These are phyloP conservation scores for Ramphastos sulfuratus DNA, from an alignment of 2,113 vertebrate species.

Conservation along the genomic window DNA sequence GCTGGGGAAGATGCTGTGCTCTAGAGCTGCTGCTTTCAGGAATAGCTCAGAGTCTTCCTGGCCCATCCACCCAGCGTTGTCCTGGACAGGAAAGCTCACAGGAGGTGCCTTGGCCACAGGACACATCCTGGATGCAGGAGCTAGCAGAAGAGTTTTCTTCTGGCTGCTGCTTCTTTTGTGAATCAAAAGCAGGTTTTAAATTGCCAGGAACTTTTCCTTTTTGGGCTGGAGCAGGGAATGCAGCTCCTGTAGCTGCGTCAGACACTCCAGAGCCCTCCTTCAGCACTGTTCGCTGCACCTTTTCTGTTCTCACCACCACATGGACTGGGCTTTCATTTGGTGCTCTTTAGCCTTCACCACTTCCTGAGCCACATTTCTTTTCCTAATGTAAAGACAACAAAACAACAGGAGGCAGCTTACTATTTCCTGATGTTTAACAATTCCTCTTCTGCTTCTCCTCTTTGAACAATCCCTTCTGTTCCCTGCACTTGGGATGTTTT, in stretches of 20 bases:
- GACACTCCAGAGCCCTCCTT: neutral
- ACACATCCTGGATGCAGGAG: neutral
- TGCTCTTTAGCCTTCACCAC: neutral
- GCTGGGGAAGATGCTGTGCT: neutral
- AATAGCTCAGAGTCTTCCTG: neutral
- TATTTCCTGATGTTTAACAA: neutral
- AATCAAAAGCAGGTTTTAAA: neutral
- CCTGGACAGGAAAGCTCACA: neutral
- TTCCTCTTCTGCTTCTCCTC: neutral
- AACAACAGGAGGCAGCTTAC: neutral
- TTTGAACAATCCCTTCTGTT: neutral
- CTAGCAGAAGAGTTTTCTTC: neutral
- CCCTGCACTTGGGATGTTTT: neutral
- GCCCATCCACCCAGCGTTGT: neutral
- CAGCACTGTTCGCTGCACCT: accelerated
- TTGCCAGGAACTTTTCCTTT: neutral
- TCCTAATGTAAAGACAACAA: neutral
- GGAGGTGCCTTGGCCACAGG: neutral
- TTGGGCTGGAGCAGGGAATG: too few species aligned
- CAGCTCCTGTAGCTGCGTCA: neutral
- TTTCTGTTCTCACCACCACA: neutral
- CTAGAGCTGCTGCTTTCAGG: neutral
- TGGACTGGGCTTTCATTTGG: neutral
- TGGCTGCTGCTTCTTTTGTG: neutral
- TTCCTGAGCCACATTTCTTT: neutral